Evolutionary conservation across 2,113 vertebrate species (phyloP), one percentile per base, ranked within the genome.

Genomic region (Sterna hirundo): DNA sequence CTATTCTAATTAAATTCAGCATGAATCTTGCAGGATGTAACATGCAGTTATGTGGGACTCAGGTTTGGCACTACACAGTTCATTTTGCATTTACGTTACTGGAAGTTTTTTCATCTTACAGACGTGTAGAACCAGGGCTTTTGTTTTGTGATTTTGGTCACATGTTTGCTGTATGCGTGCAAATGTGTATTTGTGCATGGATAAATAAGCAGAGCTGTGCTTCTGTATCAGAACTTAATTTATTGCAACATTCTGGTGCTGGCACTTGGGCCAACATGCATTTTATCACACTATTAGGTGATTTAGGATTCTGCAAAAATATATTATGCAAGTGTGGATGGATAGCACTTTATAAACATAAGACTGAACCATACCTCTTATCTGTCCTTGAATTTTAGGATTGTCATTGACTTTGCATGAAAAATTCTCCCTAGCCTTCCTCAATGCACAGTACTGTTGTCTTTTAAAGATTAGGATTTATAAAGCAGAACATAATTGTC

Each of bases 311-410:
- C 83, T 79, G 57, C 61, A 95, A 88, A 96, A 93, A 91, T 95
- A 88, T 94, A 93, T 96, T 97, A 94, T 86, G 68, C 65, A 96
- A 96, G 75, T 82, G 68, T 83, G 86, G 77, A 91, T 86, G 83
- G 68, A 80, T 96, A 80, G 69, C 81, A 84, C 78, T 95, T 96
- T 95, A 92, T 92, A 97, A 97, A 89, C 75, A 76, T 70, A 93
- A 82, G 88, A 95, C 57, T 84, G 71, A 92, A 58, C 46, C 58
- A 77, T 90, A 90, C 61, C 49, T 94, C 88, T 96, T 91, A 95
- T 96, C 93, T 74, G 86, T 84, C 94, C 96, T 97, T 97, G 96
- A 95, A 97, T 96, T 97, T 97, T 96, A 86, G 88, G 61, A 76
- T 71, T 97, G 83, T 90, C 88, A 90, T 92, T 96, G 95, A 88